Conservation (phyloP, 92 coral and sea anemone species). For the Anthopleura xanthogrammica region DNA sequence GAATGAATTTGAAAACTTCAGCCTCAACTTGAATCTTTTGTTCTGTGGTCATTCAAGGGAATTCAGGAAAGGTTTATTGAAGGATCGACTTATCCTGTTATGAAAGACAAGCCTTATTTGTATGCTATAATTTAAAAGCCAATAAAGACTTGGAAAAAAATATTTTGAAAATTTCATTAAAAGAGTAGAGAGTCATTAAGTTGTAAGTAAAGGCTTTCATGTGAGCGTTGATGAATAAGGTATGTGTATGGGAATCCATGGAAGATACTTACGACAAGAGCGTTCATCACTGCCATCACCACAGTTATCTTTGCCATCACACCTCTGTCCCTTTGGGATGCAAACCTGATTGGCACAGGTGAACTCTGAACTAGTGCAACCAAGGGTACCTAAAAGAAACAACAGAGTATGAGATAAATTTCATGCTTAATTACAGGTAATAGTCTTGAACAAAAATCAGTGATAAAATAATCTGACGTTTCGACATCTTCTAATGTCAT, state of each 20-base stretch:
- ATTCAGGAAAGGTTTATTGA: background rate
- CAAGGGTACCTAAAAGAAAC: conserved; percentile 48
- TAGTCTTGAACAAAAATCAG: too few relatives aligned
- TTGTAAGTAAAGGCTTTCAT: background rate
- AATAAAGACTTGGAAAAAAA: background rate
- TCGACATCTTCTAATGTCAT: too few relatives aligned
- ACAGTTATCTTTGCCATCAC: conserved; percentile 78
- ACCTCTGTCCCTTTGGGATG: conserved; percentile 57
- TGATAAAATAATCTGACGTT: too few relatives aligned
- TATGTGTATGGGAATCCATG: background rate
- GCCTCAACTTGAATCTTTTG: too few relatives aligned
- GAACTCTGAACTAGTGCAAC: conserved; percentile 50
- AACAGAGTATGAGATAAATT: background rate
- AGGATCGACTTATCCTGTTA: background rate
- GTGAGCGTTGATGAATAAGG: background rate
- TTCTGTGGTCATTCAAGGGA: too few relatives aligned
- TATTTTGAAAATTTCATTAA: background rate
- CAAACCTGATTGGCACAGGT: conserved; percentile 69
- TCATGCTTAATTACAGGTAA: background rate
- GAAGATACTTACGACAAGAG: conserved; percentile 62
- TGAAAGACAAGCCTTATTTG: background rate
- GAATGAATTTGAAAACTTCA: too few relatives aligned
- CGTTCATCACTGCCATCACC: conserved; percentile 85
- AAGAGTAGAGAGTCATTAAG: background rate
- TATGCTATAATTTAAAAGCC: conserved; percentile 5